Percentiles rank a stretch among this genome's conserved stretches.
phyloP scores from a whole-genome alignment of 1,140 invertebrate genomes.

The Aphaenogaster floridana region DNA sequence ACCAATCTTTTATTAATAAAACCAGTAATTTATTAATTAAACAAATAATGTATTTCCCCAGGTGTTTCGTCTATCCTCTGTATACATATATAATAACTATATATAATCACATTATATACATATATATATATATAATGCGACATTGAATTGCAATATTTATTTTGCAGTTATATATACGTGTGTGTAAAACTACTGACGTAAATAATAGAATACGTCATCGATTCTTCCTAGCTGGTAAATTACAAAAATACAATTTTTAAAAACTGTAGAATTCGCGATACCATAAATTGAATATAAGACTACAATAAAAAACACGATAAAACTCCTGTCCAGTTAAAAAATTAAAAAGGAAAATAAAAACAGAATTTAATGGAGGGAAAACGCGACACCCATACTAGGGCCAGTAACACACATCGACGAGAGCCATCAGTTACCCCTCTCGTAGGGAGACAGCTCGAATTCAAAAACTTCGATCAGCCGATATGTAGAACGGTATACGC shows the following conservation, averaged over 20 bases:
- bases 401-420: slow-evolving; percentile 32
- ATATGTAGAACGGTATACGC: slow-evolving; percentile 49
- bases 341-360: not conserved
- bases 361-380: slow-evolving; percentile 11
- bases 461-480: slow-evolving; percentile 66
- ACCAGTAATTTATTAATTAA: too few species aligned
- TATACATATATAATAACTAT: too few species aligned
- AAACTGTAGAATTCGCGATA: slow-evolving; percentile 6
- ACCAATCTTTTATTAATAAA: too few species aligned
- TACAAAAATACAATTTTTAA: slow-evolving; percentile 7
- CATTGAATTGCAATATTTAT: too few species aligned
- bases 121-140: too few species aligned
- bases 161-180: too few species aligned
- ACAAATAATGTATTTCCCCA: too few species aligned
- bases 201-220: not conserved
- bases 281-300: slow-evolving; percentile 30
- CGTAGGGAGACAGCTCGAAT: slow-evolving; percentile 49
- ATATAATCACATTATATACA: not conserved
- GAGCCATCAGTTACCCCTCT: slow-evolving; percentile 46
- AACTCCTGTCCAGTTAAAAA: slow-evolving; percentile 34
- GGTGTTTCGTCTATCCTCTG: too few species aligned
- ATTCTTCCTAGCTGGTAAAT: not conserved
- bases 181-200: not conserved
- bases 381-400: not conserved
- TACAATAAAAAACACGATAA: slow-evolving; percentile 35